Evolutionary conservation across 53 echinoderm and acorn worm genomes (phyloP).

Genomic region (Holothuria scabra): DNA sequence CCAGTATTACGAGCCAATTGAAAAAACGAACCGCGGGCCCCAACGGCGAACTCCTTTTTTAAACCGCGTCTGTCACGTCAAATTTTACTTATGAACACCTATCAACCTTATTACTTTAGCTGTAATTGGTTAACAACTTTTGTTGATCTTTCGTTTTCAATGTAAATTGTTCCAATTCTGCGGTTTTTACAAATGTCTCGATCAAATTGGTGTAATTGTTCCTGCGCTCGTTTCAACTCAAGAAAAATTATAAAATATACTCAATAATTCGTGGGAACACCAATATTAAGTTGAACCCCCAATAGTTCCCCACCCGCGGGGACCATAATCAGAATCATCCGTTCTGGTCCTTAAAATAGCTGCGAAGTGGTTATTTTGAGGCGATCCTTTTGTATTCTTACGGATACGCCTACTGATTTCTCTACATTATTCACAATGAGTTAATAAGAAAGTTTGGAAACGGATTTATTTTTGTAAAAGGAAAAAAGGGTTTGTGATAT

Average conservation of each 20-base stretch:
- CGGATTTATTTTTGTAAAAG: no score
- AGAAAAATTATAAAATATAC: constrained; percentile 31
- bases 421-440: no score
- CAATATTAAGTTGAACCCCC: constrained; percentile 24
- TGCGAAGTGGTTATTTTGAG: constrained; percentile 24
- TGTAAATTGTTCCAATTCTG: constrained; percentile 1
- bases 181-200: constrained; percentile 33
- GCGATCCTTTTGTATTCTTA: constrained; percentile 21
- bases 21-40: no score
- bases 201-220: constrained; percentile 49
- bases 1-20: no score
- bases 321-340: constrained; percentile 42
- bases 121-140: neutral
- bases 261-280: constrained; percentile 42
- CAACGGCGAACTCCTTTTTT: no score
- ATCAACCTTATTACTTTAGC: neutral
- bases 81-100: neutral
- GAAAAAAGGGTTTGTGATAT: no score
- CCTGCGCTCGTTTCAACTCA: constrained; percentile 33
- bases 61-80: no score
- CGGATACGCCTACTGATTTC: constrained; percentile 1
- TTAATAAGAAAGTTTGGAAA: no score
- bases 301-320: constrained; percentile 25
- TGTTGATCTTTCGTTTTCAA: neutral
- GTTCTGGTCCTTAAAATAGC: constrained; percentile 21